Percentiles rank a stretch among this genome's conserved stretches.
Evolutionary conservation across 2,888 invertebrate genomes (phyloP).

Genomic region (Ischnura elegans): DNA sequence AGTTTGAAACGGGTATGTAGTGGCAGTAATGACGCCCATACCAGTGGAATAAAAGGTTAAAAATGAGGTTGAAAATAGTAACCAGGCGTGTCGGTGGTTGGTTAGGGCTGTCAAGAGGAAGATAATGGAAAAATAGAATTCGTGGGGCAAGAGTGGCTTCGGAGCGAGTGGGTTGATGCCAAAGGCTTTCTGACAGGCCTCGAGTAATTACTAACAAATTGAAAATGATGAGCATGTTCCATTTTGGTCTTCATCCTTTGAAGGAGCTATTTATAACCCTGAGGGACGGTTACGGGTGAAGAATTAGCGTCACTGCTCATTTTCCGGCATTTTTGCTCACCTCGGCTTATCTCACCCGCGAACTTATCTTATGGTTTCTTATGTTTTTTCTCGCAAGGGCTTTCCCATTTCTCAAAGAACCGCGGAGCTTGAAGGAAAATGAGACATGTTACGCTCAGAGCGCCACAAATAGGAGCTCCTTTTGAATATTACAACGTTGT

Average conservation of each 20-base stretch:
- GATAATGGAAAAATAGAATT: not conserved
- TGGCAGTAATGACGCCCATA: no score
- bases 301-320: slow-evolving; percentile 24
- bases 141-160: not conserved
- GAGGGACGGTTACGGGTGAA: not conserved
- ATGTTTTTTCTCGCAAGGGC: no score
- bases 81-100: not conserved
- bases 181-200: not conserved
- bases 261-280: slow-evolving; percentile 2
- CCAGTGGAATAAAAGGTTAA: no score
- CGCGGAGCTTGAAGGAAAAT: no score
- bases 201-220: slow-evolving; percentile 13
- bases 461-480: no score
- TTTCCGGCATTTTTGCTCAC: not conserved
- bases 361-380: no score
- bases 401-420: no score
- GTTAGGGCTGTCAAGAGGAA: not conserved
- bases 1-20: no score
- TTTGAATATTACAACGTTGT: no score
- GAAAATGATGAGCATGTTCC: slow-evolving; percentile 19
- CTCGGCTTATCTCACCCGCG: not conserved
- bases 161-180: not conserved
- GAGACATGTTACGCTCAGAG: no score
- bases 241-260: not conserved
- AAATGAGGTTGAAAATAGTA: no score